Conservation (phyloP, 2,113 vertebrate genomes). For the Meleagris gallopavo region DNA sequence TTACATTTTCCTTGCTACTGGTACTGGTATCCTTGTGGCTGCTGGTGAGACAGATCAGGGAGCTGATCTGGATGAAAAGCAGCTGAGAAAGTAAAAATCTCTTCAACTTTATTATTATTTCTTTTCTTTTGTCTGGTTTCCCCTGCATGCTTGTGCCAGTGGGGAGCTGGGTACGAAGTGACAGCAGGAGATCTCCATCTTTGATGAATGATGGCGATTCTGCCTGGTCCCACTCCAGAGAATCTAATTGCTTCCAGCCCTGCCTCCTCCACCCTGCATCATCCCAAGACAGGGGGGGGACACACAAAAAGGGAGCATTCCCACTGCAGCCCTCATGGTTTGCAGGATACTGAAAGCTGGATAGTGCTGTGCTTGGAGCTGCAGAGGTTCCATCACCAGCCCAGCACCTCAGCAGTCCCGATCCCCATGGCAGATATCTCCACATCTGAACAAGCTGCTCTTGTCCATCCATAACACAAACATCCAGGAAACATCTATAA, state of each 20-base stretch:
- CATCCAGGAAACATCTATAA: not conserved
- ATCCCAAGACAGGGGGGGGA: not conserved
- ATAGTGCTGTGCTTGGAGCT: not conserved
- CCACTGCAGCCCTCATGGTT: accelerated
- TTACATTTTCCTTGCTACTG: not conserved
- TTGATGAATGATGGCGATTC: accelerated
- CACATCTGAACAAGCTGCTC: not conserved
- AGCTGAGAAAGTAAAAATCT: accelerated
- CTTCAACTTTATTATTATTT: accelerated
- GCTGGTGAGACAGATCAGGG: not conserved
- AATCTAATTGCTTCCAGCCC: not conserved
- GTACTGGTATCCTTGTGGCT: not conserved
- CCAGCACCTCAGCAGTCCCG: accelerated
- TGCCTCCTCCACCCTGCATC: not conserved
- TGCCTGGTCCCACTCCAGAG: not conserved
- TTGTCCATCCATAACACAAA: not conserved
- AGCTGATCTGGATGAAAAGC: not conserved
- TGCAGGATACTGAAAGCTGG: not conserved
- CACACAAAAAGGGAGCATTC: accelerated
- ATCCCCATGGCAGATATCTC: no score
- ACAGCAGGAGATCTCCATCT: not conserved
- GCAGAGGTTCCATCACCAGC: not conserved
- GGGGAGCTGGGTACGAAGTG: not conserved
- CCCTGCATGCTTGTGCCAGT: not conserved
- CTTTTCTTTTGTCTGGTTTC: not conserved